Percentiles rank a stretch among this genome's conserved stretches.
phyloP scores from a whole-genome alignment of 2,113 vertebrate species.

The Columba livia region DNA sequence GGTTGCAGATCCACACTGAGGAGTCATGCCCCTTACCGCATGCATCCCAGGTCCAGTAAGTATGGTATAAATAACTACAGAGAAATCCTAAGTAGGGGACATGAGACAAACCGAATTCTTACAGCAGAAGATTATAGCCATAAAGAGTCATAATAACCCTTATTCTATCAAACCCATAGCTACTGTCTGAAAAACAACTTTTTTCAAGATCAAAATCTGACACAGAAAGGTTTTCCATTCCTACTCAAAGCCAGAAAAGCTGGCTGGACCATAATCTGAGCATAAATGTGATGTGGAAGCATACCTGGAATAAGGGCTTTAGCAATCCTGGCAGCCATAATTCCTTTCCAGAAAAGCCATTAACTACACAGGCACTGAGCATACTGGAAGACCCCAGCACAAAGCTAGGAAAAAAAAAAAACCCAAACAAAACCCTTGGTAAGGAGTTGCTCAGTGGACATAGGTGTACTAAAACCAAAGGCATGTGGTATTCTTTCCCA shows the following conservation, averaged over 20 bases:
- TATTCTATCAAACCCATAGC: not conserved
- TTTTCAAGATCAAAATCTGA: not conserved
- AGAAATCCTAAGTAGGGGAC: constrained; percentile 1
- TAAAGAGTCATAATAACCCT: not conserved
- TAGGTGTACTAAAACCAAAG: not conserved
- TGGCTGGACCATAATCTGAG: not conserved
- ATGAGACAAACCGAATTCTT: constrained; percentile 17
- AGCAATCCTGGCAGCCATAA: not conserved
- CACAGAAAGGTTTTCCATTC: not conserved
- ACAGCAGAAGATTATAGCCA: not conserved
- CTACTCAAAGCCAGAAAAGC: not conserved
- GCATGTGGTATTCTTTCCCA: not conserved
- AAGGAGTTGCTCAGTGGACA: not conserved
- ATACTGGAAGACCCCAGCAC: not conserved
- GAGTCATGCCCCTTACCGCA: not conserved
- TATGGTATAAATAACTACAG: constrained; percentile 1
- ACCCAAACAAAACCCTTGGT: too few relatives aligned
- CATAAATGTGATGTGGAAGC: not conserved
- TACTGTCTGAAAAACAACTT: not conserved
- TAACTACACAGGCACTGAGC: not conserved
- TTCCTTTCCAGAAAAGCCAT: not conserved
- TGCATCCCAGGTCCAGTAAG: not conserved
- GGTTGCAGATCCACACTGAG: not conserved
- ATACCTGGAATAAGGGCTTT: not conserved
- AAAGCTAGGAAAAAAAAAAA: not conserved